Evolutionary conservation across 2,888 invertebrate species (phyloP), one percentile per base, ranked within the genome.

Genomic region (Cantharis rustica): DNA sequence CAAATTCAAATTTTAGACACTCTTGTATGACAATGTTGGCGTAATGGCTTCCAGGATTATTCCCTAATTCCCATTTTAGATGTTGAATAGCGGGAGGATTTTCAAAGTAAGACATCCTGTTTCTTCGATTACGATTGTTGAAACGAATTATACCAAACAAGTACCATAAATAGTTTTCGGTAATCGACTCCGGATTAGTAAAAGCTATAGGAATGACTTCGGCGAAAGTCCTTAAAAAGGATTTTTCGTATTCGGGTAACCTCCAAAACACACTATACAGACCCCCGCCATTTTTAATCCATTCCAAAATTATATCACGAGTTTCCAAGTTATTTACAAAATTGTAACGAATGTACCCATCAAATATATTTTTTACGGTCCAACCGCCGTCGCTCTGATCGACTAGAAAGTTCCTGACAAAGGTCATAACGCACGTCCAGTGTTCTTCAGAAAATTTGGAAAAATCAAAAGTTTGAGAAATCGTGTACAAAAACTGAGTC

Each of bases 71-170:
- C 61, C n/a, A 20, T 64, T 10, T 69, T 2, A 75, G 5, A 16
- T 11, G 4, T 10, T 69, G 15, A 10, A 76, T 47, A 10, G 69
- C 69, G 10, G 26, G 15, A 16, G 1, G 15, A 17, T 66, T 16
- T 17, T 69, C 61, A 26, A 72, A 72, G 4, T 61, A 10, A 7
- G 68, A 72, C 1, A 77, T 66, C 10, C 11, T 27, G 10, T 75
- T 70, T 3, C 68, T 66, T 11, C 62, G 72, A 68, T 72, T 20
- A 10, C 72, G 16, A 26, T 61, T 72, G 17, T 77, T 77, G 61
- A 61, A 77, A 1, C 20, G 13, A 13, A 4, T 26, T n/a, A 77
- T 9, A 9, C 13, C 16, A 17, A 13, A 3, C 47, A 77, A 64
- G 31, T 61, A 77, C 3, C 13, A 1, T 0, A 61, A 3, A 15